Evolutionary conservation across 2,113 vertebrate genomes (phyloP).

Genomic region (Clarias magur): DNA sequence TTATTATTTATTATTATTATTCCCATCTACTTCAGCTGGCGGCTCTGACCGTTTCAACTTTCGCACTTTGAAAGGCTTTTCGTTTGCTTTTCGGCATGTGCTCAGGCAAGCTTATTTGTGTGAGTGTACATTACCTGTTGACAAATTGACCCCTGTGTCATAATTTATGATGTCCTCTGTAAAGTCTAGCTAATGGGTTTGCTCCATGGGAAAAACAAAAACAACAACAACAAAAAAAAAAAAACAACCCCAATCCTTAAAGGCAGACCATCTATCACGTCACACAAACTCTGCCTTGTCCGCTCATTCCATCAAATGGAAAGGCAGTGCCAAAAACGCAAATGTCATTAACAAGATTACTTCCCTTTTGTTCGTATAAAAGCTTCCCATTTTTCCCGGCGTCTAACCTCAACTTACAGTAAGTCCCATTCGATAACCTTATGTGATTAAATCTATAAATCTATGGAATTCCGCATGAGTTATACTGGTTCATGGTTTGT

Average conservation of each 20-base stretch:
- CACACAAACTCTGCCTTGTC: slow-evolving; percentile 52
- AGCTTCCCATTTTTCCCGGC: slow-evolving; percentile 27
- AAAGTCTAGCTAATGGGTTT: slow-evolving; percentile 61
- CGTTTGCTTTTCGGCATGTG: slow-evolving; percentile 9
- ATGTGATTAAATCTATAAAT: slow-evolving; percentile 28
- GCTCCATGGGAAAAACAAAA: slow-evolving; percentile 47
- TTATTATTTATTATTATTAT: not conserved
- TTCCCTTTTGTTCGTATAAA: slow-evolving; percentile 45
- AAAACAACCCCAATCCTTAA: slow-evolving; percentile 36
- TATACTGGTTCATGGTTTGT: slow-evolving; percentile 19
- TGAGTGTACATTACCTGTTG: slow-evolving; percentile 64
- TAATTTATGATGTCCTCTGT: slow-evolving; percentile 58
- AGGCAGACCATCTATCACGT: slow-evolving; percentile 57
- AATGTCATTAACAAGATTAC: slow-evolving; percentile 60
- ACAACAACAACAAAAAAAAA: slow-evolving; percentile 11
- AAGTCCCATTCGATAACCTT: slow-evolving; percentile 5
- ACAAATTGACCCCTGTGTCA: slow-evolving; percentile 59
- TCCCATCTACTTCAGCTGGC: not conserved
- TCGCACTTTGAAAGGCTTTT: not conserved
- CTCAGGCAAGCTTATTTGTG: slow-evolving; percentile 54
- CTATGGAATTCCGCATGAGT: slow-evolving; percentile 13
- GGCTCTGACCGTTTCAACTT: slow-evolving; percentile 21
- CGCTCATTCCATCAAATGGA: slow-evolving; percentile 49
- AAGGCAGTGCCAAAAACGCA: slow-evolving; percentile 44
- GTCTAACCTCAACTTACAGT: slow-evolving; percentile 28